Evolutionary conservation across 2,113 vertebrate genomes (phyloP).

Genomic region (Stigmatopora nigra): DNA sequence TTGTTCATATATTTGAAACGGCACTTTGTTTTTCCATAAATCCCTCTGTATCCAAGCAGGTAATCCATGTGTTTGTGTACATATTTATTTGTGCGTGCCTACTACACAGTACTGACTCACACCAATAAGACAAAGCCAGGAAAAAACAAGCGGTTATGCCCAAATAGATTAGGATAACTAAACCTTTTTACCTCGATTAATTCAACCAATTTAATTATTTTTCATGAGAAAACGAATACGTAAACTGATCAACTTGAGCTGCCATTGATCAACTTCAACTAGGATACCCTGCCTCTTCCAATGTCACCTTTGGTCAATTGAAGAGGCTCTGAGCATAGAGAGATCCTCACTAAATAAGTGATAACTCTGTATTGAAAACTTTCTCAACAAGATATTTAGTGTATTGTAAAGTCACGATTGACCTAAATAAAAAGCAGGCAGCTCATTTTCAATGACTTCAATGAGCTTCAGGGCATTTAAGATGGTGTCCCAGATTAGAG

Average conservation of each 20-base stretch:
- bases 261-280: no score
- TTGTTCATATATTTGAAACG: neutral
- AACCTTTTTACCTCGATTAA: neutral
- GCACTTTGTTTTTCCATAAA: no score
- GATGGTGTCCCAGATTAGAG: constrained; percentile 14
- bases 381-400: neutral
- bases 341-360: neutral
- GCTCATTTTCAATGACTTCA: constrained; percentile 17
- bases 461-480: constrained; percentile 10
- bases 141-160: neutral
- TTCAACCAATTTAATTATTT: no score
- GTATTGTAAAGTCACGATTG: constrained; percentile 4
- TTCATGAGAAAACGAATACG: no score
- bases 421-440: constrained; percentile 10
- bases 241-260: no score
- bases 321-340: neutral
- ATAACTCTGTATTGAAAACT: neutral
- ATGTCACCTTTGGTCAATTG: neutral
- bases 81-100: no score
- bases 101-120: neutral
- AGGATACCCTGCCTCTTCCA: no score
- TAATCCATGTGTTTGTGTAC: neutral
- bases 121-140: neutral
- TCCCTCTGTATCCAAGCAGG: no score
- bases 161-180: neutral